Evolutionary conservation across 2,113 vertebrate species (phyloP).

Genomic region (Lasiurus borealis): DNA sequence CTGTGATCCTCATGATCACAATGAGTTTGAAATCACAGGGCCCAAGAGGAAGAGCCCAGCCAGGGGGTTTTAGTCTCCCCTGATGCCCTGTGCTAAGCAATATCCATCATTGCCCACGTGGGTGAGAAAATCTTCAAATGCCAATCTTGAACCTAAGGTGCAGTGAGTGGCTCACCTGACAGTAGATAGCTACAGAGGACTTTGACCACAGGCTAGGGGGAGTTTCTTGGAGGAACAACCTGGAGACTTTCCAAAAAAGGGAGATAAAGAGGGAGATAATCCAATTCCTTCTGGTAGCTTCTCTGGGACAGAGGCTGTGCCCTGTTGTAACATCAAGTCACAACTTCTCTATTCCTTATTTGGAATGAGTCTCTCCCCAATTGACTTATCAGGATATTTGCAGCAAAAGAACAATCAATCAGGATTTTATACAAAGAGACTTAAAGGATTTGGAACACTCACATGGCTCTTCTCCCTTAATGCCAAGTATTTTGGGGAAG

Average conservation of each 20-base stretch:
- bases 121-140: not conserved
- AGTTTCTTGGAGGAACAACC: not conserved
- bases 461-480: not conserved
- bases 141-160: not conserved
- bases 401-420: slow-evolving; percentile 45
- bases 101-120: not conserved
- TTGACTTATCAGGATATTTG: slow-evolving; percentile 20
- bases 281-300: not conserved
- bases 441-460: not conserved
- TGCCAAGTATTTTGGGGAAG: not conserved
- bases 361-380: not conserved
- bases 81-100: not conserved
- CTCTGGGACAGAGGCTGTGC: not conserved
- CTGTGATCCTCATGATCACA: not conserved
- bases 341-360: not conserved
- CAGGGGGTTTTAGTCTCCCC: not conserved
- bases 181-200: not conserved
- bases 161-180: not conserved
- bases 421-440: slow-evolving; percentile 35
- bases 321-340: not conserved
- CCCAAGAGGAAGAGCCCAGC: not conserved
- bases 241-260: not conserved
- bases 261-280: not conserved
- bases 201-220: not conserved
- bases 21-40: not conserved